Percentiles rank a stretch among this genome's conserved stretches.
phyloP scores from a whole-genome alignment of 2,797 vertebrate genomes.

The Lacerta agilis region DNA sequence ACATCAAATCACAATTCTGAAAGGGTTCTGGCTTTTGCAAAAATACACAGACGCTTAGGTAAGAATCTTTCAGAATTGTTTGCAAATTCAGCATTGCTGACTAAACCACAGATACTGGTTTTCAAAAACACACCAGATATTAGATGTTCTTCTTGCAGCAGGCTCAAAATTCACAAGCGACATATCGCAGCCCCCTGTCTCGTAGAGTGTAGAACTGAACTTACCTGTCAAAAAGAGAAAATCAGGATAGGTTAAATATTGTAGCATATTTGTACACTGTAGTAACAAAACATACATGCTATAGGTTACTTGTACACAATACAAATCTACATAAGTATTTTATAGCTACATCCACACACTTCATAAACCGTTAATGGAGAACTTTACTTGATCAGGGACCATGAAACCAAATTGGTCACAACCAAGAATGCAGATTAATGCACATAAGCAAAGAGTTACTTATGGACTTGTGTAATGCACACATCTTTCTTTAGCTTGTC shows the following conservation, averaged over 20 bases:
- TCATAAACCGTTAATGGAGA: background rate
- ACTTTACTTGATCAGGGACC: too few relatives aligned
- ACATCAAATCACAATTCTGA: background rate
- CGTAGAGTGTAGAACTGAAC: conserved; percentile 94
- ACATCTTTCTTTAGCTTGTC: background rate
- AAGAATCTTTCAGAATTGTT: conserved; percentile 3
- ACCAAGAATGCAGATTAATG: background rate
- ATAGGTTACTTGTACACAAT: background rate
- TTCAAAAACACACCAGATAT: conserved; percentile 92
- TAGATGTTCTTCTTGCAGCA: conserved; percentile 96
- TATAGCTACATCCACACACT: conserved; percentile 1
- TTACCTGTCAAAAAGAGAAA: conserved; percentile 87
- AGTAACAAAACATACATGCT: conserved; percentile 23
- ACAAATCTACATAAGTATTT: background rate
- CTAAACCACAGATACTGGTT: conserved; percentile 46
- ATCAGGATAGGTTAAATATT: conserved; percentile 57
- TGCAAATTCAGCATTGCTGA: conserved; percentile 17
- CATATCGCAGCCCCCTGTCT: conserved; percentile 95
- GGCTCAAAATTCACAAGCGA: conserved; percentile 98
- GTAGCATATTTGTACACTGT: conserved; percentile 45
- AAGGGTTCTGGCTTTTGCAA: background rate
- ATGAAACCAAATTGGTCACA: background rate
- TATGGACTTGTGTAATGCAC: background rate
- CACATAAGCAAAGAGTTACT: background rate
- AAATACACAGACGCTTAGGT: background rate